Evolutionary conservation across 2,113 vertebrate species (phyloP).

Genomic region (Eulemur rufifrons): DNA sequence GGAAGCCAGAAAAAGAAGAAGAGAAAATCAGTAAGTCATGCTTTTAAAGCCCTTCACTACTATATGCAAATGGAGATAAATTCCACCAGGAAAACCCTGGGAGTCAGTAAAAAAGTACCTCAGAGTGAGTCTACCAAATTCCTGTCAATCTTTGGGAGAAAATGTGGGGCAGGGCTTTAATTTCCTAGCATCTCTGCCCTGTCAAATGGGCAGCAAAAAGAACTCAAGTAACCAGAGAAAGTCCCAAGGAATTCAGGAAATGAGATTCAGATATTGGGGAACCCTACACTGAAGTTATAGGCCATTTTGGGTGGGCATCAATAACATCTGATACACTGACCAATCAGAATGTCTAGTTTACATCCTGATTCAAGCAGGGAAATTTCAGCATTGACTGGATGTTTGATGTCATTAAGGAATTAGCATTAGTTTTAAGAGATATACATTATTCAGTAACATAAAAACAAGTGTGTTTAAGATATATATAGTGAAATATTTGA

Average conservation of each 20-base stretch:
- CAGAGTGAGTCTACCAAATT: background rate
- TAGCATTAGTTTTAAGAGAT: background rate
- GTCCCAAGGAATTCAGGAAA: too few relatives aligned
- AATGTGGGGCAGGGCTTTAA: background rate
- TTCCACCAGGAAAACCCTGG: background rate
- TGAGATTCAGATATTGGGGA: background rate
- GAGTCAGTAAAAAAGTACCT: background rate
- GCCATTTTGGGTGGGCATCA: too few relatives aligned
- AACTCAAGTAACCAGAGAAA: background rate
- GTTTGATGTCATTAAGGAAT: background rate
- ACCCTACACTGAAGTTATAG: accelerated
- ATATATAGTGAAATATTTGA: background rate
- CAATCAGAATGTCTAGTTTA: background rate
- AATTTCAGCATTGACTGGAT: background rate
- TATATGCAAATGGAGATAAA: background rate
- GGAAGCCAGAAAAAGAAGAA: background rate
- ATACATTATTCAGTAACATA: background rate
- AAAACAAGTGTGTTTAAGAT: background rate
- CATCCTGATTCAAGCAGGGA: background rate
- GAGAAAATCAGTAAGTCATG: background rate
- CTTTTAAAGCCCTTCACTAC: background rate
- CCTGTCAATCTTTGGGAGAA: background rate
- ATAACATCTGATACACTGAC: background rate
- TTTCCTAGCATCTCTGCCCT: background rate
- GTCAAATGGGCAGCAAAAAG: background rate